These are phyloP conservation scores for Strigamia crassipes DNA, from an alignment of 2,888 invertebrate species.

Conservation along the genomic window DNA sequence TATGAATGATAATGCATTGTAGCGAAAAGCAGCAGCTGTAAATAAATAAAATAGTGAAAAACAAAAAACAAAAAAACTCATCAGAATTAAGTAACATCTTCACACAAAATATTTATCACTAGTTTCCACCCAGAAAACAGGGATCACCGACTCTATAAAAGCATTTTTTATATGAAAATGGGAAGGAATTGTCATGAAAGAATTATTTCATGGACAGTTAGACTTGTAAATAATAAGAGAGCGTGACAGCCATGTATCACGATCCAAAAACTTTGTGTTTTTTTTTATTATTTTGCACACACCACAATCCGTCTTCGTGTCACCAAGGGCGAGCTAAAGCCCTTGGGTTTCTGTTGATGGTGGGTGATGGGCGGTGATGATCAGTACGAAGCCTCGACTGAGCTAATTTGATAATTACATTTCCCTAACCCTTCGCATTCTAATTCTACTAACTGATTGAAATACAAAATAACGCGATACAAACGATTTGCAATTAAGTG, in stretches of 20 bases:
- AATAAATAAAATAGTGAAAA: constrained; percentile 53
- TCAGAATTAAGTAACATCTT: not conserved
- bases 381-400: not conserved
- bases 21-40: constrained; percentile 80
- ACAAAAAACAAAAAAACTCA: not conserved
- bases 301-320: constrained; percentile 31
- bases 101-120: constrained; percentile 22
- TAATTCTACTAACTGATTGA: not conserved
- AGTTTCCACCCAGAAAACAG: constrained; percentile 12
- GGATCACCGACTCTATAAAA: not conserved
- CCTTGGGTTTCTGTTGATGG: not conserved
- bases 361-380: constrained; percentile 4
- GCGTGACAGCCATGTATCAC: not conserved
- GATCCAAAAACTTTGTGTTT: constrained; percentile 21
- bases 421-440: constrained; percentile 20
- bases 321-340: constrained; percentile 20
- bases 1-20: constrained; percentile 76
- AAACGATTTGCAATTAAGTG: not conserved
- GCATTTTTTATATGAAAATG: not conserved
- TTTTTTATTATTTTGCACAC: not conserved
- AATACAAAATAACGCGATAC: not conserved
- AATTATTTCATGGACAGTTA: constrained; percentile 12
- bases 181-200: not conserved
- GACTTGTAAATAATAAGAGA: constrained; percentile 18
- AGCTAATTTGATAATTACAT: constrained; percentile 28